A percentile compares a stretch with the other conserved stretches of the same genome.
These are phyloP conservation scores for Orchestes rusci DNA, from an alignment of 2,888 invertebrate genomes.

Conservation along the genomic window DNA sequence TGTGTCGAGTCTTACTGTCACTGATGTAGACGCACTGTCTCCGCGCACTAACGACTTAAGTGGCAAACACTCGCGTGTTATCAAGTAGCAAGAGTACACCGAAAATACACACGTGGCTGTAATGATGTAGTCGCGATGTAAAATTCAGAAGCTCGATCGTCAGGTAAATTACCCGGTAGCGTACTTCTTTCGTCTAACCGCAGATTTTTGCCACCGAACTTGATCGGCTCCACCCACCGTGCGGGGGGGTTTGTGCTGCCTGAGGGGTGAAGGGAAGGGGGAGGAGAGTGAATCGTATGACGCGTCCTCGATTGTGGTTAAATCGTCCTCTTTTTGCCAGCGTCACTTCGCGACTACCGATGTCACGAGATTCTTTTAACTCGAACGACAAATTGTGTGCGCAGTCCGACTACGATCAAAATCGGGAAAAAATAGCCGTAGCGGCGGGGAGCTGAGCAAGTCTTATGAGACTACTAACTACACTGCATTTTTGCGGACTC, in stretches of 20 bases:
- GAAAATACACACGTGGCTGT: slow-evolving; percentile 14
- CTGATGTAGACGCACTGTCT: no score
- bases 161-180: slow-evolving; percentile 25
- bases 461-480: slow-evolving; percentile 23
- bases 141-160: slow-evolving; percentile 24
- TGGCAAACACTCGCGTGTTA: slow-evolving; percentile 7
- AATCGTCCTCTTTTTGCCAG: slow-evolving; percentile 45
- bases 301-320: slow-evolving; percentile 40
- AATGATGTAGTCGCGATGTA: slow-evolving; percentile 21
- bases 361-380: slow-evolving; percentile 47
- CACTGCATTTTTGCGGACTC: slow-evolving; percentile 40
- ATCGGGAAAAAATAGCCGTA: slow-evolving; percentile 10
- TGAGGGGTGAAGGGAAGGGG: slow-evolving; percentile 40
- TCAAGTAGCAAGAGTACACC: slow-evolving; percentile 2
- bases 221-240: slow-evolving; percentile 31
- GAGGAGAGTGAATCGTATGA: slow-evolving; percentile 18
- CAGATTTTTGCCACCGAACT: slow-evolving; percentile 23
- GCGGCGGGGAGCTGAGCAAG: slow-evolving; percentile 16
- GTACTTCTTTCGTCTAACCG: slow-evolving; percentile 24
- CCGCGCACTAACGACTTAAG: slow-evolving; percentile 3
- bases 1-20: not conserved
- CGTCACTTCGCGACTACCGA: slow-evolving; percentile 46
- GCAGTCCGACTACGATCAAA: slow-evolving; percentile 34
- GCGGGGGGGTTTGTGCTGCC: slow-evolving; percentile 46
- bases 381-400: slow-evolving; percentile 46